Evolutionary conservation across 2,888 invertebrate genomes (phyloP).

Genomic region (Leucozona laternaria): DNA sequence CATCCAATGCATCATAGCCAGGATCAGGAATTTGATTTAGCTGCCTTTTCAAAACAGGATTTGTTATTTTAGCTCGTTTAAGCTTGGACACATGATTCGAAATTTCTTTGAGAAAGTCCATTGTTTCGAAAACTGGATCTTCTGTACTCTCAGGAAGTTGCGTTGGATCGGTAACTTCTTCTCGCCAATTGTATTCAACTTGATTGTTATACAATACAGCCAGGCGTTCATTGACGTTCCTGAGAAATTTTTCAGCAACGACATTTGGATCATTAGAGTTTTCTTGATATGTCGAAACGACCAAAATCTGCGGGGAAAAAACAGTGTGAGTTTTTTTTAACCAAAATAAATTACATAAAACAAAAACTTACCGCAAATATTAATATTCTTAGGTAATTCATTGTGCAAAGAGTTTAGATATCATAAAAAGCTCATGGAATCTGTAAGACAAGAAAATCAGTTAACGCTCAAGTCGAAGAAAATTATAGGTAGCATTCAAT

Average conservation of each 20-base stretch:
- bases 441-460: constrained; percentile 23
- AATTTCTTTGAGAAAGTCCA: constrained; percentile 77
- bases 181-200: constrained; percentile 78
- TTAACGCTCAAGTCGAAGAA: neutral
- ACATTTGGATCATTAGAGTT: constrained; percentile 57
- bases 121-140: constrained; percentile 78
- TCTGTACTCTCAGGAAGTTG: constrained; percentile 77
- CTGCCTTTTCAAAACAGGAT: constrained; percentile 88
- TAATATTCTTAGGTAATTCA: constrained; percentile 46
- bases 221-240: constrained; percentile 78
- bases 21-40: constrained; percentile 89
- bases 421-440: constrained; percentile 36
- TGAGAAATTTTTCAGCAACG: constrained; percentile 77
- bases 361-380: constrained; percentile 42
- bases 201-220: constrained; percentile 79
- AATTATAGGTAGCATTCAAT: neutral
- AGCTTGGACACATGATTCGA: constrained; percentile 77
- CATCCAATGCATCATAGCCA: constrained; percentile 89
- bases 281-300: constrained; percentile 22
- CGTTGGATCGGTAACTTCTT: constrained; percentile 79
- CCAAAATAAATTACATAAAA: neutral
- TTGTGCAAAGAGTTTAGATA: neutral
- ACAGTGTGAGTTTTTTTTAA: rapidly evolving
- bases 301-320: constrained; percentile 21
- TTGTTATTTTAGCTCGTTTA: constrained; percentile 84